Evolutionary conservation across 2,113 vertebrate species (phyloP).

Genomic region (Anarhynchus alexandrinus): DNA sequence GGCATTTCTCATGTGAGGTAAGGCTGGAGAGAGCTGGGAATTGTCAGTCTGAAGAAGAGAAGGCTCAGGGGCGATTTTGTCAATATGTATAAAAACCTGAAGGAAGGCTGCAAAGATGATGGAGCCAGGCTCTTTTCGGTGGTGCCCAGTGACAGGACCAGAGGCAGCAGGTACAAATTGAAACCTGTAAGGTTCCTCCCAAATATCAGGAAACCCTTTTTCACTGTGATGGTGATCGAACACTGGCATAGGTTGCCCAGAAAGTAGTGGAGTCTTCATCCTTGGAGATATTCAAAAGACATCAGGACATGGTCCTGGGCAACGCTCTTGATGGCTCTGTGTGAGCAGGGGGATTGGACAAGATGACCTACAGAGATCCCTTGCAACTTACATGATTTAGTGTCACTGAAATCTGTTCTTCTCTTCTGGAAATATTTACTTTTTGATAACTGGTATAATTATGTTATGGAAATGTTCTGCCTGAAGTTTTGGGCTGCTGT

Average conservation of each 20-base stretch:
- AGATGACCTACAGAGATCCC: neutral
- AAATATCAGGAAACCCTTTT: neutral
- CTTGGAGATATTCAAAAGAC: neutral
- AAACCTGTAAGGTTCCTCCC: neutral
- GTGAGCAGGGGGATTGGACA: neutral
- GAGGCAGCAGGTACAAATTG: neutral
- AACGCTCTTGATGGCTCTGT: neutral
- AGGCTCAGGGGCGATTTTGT: neutral
- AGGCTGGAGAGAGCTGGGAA: neutral
- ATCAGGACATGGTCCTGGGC: fast-evolving
- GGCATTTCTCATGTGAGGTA: neutral
- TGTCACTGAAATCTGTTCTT: fast-evolving
- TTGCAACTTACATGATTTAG: neutral
- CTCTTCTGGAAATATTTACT: neutral
- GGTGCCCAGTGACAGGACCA: neutral
- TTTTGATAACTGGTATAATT: neutral
- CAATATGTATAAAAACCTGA: neutral
- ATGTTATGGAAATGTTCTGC: neutral
- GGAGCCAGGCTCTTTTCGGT: neutral
- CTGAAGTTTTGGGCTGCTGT: neutral
- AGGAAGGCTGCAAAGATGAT: neutral
- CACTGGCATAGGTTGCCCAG: neutral
- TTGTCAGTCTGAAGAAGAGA: neutral
- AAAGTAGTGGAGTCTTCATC: neutral
- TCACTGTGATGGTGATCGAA: no score